phyloP scores from a whole-genome alignment of 2,888 invertebrate genomes.

The Apotomis betuletana region DNA sequence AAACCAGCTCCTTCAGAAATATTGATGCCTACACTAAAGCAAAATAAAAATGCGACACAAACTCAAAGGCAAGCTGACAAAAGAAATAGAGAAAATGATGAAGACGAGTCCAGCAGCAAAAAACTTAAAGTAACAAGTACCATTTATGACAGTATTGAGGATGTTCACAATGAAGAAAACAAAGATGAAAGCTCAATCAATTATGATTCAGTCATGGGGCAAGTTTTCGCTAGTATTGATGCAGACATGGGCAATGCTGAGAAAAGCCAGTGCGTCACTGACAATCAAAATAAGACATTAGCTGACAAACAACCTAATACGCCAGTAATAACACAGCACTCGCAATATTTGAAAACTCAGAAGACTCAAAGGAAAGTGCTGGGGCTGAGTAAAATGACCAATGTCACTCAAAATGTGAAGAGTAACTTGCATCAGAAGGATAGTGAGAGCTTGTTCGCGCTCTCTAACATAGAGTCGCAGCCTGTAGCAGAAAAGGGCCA shows the following conservation, averaged over 20 bases:
- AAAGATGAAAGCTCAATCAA: conserved; percentile 58
- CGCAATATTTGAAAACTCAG: conserved; percentile 43
- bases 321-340: conserved; percentile 28
- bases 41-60: conserved; percentile 51
- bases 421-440: conserved; percentile 51
- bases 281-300: conserved; percentile 10
- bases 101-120: conserved; percentile 57
- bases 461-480: conserved; percentile 57
- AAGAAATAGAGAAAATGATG: conserved; percentile 58
- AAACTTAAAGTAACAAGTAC: conserved; percentile 56
- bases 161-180: conserved; percentile 8
- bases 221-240: conserved; percentile 75
- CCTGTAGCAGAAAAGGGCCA: conserved; percentile 42
- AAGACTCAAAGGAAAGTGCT: conserved; percentile 46
- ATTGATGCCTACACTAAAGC: conserved; percentile 57
- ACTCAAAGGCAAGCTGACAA: conserved; percentile 60
- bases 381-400: conserved; percentile 22
- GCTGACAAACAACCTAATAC: conserved; percentile 27
- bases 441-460: conserved; percentile 75
- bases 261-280: conserved; percentile 51
- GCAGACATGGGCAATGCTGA: conserved; percentile 63
- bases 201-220: conserved; percentile 70
- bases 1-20: conserved; percentile 65
- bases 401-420: conserved; percentile 12
- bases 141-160: conserved; percentile 34